Base-by-base conservation (phyloP, 2,797 vertebrate species). In the Lacerta viridis region DNA sequence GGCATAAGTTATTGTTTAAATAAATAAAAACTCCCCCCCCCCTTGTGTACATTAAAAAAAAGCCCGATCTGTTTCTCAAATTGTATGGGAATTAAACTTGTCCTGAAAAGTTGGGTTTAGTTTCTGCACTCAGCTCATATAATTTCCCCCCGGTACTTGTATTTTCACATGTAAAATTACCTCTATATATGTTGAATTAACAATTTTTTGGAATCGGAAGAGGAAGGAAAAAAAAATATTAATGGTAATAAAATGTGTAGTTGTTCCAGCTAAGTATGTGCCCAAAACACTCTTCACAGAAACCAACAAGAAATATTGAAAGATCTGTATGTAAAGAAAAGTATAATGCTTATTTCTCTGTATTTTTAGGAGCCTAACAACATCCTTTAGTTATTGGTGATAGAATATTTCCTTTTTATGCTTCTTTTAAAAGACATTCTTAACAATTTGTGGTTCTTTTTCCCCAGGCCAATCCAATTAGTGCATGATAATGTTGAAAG, bases 401-500 rank as follows among this genome's bases (percentile, higher is more conserved):
- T 97, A 98, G 97, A 97, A 97, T 96, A 96, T 97, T 97, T 97
- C 97, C 71, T 97, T 97, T 97, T 97, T 96, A 96, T 96, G 96
- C 97, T 98, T 97, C 96, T 98, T 98, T 85, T 98, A 98, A 97
- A 97, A 96, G 97, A 96, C 96, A 95, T 90, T 93, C 92, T 94
- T 97, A 97, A 96, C 95, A 96, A 94, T 95, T 97, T 95, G 96
- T 98, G 97, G 97, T 97, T 96, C 95, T 97, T 96, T 95, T 95
- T 95, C 97, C 91, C 86, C 80, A 96, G 96, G 94, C 94, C 93
- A 96, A 94, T 96, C 97, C 97, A 94, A 90, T 97, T 98, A 98
- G 96, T 98, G 98, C 98, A 98, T 98, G 98, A 98, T 96, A 97
- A 96, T 97, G 97, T 89, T 86, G 94, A 96, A 88, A 11, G 83